Evolutionary conservation across 2,888 invertebrate genomes (phyloP), one percentile per base, ranked within the genome.

Genomic region (Cyclophora punctaria): DNA sequence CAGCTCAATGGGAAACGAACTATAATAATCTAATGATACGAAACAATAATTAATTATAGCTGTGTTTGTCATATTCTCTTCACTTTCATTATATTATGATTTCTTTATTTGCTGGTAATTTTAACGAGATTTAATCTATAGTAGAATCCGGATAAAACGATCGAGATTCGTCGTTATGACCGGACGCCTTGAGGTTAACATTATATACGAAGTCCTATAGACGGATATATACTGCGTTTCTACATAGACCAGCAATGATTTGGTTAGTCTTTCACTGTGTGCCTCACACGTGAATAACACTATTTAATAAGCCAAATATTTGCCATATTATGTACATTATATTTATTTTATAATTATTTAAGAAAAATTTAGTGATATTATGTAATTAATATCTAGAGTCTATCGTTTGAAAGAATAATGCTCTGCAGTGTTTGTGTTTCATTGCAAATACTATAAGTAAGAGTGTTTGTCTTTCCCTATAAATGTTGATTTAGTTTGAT

Each of bases 1-100:
- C 69, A 92, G 92, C 74, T 92, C 92, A 20, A 90, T 89, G 78
- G 90, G 89, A 58, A 89, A 89, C 58, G 90, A 90, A 69, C 79
- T 86, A 62, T 87, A 79, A 75, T 44, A 45, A 44, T 48, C 44
- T 50, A 35, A 35, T 52, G 44, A 55, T 45, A 45, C 47, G 48
- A 49, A 37, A 44, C 40, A 35, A 42, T 44, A 5, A 44, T 37
- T 53, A 48, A 37, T 37, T 50, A 47, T 50, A 42, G 6, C 41
- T 7, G 35, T 41, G 44, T 46, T 45, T 34, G 35, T 41, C 46
- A 47, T 50, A 45, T 45, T 40, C 5, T 45, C 47, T 49, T 49
- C 46, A 42, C 48, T 49, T 48, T 48, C 40, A 49, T 7, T 49
- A 53, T 47, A 46, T 46, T 49, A 49, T 48, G 4, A 35, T 37